Conservation (phyloP, 2,888 invertebrate genomes). For the Drosophila recens region DNA sequence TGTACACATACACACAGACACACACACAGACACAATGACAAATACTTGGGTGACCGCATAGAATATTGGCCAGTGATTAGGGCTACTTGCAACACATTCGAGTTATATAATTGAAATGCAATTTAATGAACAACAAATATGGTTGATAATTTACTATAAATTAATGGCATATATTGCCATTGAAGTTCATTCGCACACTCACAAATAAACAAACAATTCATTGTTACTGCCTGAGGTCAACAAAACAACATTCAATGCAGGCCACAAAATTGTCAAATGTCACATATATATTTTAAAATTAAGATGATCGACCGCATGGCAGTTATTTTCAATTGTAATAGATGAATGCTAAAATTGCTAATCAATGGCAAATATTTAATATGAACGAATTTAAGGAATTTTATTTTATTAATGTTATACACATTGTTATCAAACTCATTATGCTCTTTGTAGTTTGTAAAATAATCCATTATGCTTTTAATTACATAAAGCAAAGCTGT, state of each 20-base stretch:
- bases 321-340: slow-evolving; percentile 3
- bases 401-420: not conserved
- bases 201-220: slow-evolving; percentile 31
- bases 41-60: slow-evolving; percentile 63
- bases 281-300: slow-evolving; percentile 31
- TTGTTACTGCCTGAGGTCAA: slow-evolving; percentile 33
- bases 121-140: slow-evolving; percentile 78
- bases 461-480: not conserved
- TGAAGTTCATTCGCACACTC: slow-evolving; percentile 11
- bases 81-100: slow-evolving; percentile 57
- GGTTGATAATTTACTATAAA: slow-evolving; percentile 69
- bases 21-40: slow-evolving; percentile 35
- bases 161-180: slow-evolving; percentile 60
- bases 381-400: not conserved
- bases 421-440: not conserved
- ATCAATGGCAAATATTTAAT: not conserved
- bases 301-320: slow-evolving; percentile 2
- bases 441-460: not conserved
- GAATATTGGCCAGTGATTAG: slow-evolving; percentile 71
- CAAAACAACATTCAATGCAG: slow-evolving; percentile 15
- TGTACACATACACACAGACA: slow-evolving; percentile 30
- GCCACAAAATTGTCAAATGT: slow-evolving; percentile 55
- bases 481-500: not conserved
- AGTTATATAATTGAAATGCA: slow-evolving; percentile 70
- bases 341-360: not conserved